Conservation (phyloP, 2,113 vertebrate species). For the Pituophis catenifer region DNA sequence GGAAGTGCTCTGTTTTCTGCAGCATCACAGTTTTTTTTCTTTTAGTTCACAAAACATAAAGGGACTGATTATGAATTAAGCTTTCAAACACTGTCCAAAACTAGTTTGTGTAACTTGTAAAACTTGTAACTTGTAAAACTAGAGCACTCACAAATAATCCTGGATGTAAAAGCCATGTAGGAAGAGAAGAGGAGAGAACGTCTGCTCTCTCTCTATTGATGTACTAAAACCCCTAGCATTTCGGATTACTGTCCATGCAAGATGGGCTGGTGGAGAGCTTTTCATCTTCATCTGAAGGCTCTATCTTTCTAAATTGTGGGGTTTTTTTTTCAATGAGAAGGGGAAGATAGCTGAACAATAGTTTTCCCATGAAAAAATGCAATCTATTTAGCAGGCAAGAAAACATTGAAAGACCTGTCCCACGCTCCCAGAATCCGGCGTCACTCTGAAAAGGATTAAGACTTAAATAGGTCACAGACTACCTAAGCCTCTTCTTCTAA, state of each 20-base stretch:
- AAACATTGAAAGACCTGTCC: background rate
- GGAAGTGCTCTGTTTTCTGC: background rate
- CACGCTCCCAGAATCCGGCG: background rate
- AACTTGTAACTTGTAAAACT: background rate
- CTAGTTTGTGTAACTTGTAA: background rate
- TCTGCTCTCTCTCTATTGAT: background rate
- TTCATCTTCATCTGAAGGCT: background rate
- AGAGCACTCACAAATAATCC: background rate
- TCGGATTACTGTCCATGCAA: background rate
- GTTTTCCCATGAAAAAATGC: background rate
- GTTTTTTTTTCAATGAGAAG: background rate
- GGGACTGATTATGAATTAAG: background rate
- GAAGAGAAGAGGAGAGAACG: background rate
- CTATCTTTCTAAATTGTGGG: background rate
- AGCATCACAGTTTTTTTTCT: background rate
- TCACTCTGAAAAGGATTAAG: background rate
- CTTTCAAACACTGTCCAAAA: background rate
- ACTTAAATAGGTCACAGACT: background rate
- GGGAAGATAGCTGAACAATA: background rate
- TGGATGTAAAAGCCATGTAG: background rate
- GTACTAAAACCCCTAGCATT: background rate
- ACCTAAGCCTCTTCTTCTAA: background rate
- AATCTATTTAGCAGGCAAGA: background rate
- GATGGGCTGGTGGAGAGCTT: background rate
- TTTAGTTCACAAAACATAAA: background rate